A percentile compares a stretch with the other conserved stretches of the same genome.
These are phyloP conservation scores for Hypanus sabinus DNA, from an alignment of 2,113 vertebrate species.

Conservation along the genomic window DNA sequence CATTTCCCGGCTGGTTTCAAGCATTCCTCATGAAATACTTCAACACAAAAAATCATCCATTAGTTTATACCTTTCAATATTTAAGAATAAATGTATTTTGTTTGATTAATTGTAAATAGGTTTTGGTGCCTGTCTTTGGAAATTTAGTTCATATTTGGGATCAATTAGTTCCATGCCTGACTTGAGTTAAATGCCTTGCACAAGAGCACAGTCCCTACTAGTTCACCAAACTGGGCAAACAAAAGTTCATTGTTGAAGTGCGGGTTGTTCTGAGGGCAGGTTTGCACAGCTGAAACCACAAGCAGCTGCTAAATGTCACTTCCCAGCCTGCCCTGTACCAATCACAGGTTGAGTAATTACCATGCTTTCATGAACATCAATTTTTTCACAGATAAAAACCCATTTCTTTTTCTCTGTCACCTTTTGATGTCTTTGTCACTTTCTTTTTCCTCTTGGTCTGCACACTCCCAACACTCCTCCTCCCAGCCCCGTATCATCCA, in stretches of 20 bases:
- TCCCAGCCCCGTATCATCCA: no score
- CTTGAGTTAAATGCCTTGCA: neutral
- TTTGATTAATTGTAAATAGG: neutral
- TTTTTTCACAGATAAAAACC: no score
- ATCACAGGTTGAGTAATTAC: no score
- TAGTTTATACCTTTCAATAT: neutral
- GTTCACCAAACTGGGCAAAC: neutral
- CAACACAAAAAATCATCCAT: conserved; percentile 44
- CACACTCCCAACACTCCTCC: no score
- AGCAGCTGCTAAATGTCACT: no score
- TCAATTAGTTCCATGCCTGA: neutral
- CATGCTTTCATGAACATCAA: no score
- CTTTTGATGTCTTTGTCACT: no score
- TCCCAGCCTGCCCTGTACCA: no score
- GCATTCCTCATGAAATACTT: conserved; percentile 70
- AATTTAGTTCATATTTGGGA: conserved; percentile 9
- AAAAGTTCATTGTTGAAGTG: no score
- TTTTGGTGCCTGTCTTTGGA: neutral
- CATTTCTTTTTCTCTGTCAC: no score
- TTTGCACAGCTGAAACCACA: no score
- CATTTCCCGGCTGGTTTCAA: conserved; percentile 67
- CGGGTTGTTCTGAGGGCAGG: neutral
- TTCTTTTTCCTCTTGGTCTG: no score
- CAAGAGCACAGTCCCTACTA: neutral
- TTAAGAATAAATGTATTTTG: neutral